Evolutionary conservation across 2,797 vertebrate species (phyloP).

Genomic region (Mus caroli): DNA sequence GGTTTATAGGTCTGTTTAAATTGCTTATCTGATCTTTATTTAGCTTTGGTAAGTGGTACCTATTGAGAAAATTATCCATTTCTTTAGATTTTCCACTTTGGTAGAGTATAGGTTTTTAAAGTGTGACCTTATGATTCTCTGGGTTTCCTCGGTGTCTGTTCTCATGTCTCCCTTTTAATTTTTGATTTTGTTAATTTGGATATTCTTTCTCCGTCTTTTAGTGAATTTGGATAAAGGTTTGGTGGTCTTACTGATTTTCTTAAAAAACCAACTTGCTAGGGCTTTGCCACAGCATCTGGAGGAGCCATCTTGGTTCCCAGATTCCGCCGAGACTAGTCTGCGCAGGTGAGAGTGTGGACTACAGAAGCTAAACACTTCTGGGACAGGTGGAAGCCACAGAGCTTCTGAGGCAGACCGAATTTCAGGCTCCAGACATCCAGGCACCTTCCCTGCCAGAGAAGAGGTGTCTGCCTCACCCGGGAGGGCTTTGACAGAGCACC

Average conservation of each 20-base stretch:
- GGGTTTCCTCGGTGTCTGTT: not conserved
- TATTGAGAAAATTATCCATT: not conserved
- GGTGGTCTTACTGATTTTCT: not conserved
- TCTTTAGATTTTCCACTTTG: not conserved
- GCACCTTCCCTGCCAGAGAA: no score
- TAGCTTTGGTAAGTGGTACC: not conserved
- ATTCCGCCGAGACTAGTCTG: no score
- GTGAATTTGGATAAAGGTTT: not conserved
- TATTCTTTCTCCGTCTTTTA: not conserved
- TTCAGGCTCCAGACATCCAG: no score
- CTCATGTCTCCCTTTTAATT: not conserved
- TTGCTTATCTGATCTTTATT: not conserved
- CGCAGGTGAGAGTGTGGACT: no score
- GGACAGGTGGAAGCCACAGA: no score
- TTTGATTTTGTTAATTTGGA: not conserved
- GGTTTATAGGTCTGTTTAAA: not conserved
- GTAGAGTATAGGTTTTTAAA: not conserved
- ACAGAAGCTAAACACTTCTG: no score
- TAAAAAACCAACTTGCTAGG: not conserved
- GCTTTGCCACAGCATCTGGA: no score
- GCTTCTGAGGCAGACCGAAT: no score
- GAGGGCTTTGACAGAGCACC: no score
- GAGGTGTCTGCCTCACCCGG: no score
- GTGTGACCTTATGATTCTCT: not conserved
- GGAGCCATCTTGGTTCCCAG: no score